Percentiles rank a stretch among this genome's conserved stretches.
Conservation (phyloP, 2,113 vertebrate genomes). For the Meriones unguiculatus region DNA sequence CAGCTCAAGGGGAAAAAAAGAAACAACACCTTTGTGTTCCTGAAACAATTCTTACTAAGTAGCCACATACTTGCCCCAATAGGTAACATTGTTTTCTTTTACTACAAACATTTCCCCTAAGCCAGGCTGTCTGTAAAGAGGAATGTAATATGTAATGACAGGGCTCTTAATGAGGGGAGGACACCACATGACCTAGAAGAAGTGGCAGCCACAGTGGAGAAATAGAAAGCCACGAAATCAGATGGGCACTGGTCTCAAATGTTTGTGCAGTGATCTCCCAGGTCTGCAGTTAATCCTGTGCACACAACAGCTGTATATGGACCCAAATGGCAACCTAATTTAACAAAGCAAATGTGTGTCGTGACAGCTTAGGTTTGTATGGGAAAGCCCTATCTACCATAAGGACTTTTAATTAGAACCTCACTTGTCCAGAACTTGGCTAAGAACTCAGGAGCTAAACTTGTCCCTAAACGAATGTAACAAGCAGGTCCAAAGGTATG, state of each 20-base stretch:
- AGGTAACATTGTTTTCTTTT: neutral
- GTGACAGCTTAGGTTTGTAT: neutral
- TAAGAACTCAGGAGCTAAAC: neutral
- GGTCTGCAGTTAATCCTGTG: neutral
- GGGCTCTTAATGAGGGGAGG: neutral
- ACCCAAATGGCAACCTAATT: neutral
- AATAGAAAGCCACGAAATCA: slow-evolving; percentile 28
- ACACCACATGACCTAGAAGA: neutral
- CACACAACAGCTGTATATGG: neutral
- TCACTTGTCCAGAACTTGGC: neutral
- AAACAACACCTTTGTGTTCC: neutral
- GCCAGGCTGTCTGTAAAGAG: neutral
- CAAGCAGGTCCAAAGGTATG: neutral
- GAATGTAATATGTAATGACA: neutral
- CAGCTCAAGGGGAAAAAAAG: neutral
- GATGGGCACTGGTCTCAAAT: neutral
- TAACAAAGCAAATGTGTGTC: neutral
- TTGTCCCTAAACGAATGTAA: neutral
- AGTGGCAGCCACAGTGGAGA: neutral
- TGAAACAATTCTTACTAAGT: neutral
- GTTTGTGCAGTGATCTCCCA: neutral
- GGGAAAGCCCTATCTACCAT: neutral
- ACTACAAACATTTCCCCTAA: neutral
- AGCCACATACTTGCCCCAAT: neutral
- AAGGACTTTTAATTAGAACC: neutral